Conservation (phyloP, 2,888 invertebrate genomes). For the Morpho helenor region DNA sequence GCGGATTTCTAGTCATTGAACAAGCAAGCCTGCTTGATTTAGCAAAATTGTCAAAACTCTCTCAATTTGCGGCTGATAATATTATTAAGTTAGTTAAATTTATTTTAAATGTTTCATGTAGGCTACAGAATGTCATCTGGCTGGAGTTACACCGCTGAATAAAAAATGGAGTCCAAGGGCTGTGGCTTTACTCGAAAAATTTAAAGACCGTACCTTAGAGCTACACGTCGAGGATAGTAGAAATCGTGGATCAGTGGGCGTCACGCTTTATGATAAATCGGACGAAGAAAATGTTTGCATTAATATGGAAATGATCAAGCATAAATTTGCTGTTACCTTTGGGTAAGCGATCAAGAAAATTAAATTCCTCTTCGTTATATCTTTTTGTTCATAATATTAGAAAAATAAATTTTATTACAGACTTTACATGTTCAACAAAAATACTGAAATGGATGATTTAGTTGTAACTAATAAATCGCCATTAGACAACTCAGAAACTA, state of each 20-base stretch:
- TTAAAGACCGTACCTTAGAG: conserved; percentile 39
- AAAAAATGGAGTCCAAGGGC: conserved; percentile 58
- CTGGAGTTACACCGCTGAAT: conserved; percentile 58
- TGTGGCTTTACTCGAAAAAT: conserved; percentile 48
- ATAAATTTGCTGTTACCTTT: conserved; percentile 59
- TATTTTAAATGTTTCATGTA: conserved; percentile 23
- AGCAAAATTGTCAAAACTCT: too few species aligned
- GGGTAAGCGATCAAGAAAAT: conserved; percentile 45
- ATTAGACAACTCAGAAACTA: conserved; percentile 30
- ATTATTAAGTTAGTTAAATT: too few species aligned
- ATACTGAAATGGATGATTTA: conserved; percentile 40
- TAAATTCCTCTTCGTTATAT: neutral
- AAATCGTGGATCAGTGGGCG: conserved; percentile 48
- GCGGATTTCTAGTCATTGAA: too few species aligned
- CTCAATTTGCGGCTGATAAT: too few species aligned
- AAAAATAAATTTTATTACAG: conserved; percentile 32
- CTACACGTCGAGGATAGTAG: conserved; percentile 54
- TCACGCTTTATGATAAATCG: conserved; percentile 47
- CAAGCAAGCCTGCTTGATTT: too few species aligned
- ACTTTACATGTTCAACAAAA: conserved; percentile 50
- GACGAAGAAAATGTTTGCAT: conserved; percentile 49
- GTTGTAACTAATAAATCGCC: conserved; percentile 46
- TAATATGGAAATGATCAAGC: conserved; percentile 60
- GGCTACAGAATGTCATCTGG: conserved; percentile 63
- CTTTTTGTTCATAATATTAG: neutral